Base-by-base conservation (phyloP, 1,140 invertebrate genomes). In the Hylaeus volcanicus region DNA sequence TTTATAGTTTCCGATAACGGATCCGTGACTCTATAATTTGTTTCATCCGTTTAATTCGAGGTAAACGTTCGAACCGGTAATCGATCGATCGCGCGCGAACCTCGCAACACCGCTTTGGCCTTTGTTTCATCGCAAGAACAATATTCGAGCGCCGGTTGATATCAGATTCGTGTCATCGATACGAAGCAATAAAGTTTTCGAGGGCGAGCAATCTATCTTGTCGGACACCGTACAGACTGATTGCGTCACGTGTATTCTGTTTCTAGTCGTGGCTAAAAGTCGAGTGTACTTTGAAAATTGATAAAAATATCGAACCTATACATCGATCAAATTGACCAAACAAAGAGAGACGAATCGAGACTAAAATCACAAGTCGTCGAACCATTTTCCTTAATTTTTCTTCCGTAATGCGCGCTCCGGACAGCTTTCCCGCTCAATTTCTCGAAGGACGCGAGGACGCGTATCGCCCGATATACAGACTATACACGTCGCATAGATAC, bases 131-230 rank as follows among this genome's bases (percentile, higher is more conserved):
- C 9, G 43, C 14, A 48, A 6, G 8, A 41, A 64, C 26, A 51
- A 64, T 64, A 45, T 43, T 43, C 41, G 15, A 9, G 61, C 61
- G 26, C 37, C 43, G 15, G 5, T 63, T n/a, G 56, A 5, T 26
- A 26, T 9, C 55, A 51, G 65, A 77, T 77, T 60, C 26, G 75
- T 77, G 65, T 77, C 75, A 51, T 60, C 75, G 75, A 70, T 77
- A 43, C 45, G 56, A 68, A 45, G 55, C 74, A 76, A 70, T 77
- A 77, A 77, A 70, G 65, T 48, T 60, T 12, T 6, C 64, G 64
- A 76, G 48, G 45, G 74, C 14, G 43, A 1, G 26, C 64, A 55
- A 76, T 76, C 51, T 45, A 69, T 76, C 74, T 68, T 58, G 12
- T 64, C n/a, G 53, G 37, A 48, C 15, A 74, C 48, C 26, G 41